phyloP scores from a whole-genome alignment of 2,113 vertebrate genomes.

The Leiothrix lutea region DNA sequence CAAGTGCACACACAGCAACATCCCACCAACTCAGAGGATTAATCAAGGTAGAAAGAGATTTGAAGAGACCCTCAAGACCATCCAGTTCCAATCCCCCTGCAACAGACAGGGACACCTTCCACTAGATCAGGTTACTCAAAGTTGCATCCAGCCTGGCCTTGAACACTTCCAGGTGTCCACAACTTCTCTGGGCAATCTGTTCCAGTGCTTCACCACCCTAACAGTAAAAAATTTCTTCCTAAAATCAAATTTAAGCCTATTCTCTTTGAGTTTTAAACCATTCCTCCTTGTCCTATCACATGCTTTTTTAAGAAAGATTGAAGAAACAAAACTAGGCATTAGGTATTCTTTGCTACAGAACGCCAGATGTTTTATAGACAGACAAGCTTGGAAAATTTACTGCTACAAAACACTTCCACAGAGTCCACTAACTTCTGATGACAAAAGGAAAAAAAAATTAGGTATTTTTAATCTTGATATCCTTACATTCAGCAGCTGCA shows the following conservation, averaged over 20 bases:
- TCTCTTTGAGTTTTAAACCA: neutral
- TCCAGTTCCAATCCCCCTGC: neutral
- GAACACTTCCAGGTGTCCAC: neutral
- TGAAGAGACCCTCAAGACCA: neutral
- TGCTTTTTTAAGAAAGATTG: neutral
- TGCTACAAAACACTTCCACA: neutral
- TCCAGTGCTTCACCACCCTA: neutral
- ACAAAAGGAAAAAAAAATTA: neutral
- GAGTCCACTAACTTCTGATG: neutral
- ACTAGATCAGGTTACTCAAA: neutral
- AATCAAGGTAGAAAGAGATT: neutral
- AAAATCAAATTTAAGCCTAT: neutral
- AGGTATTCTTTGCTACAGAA: neutral
- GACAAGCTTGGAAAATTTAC: neutral
- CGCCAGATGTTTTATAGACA: neutral
- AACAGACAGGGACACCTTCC: neutral
- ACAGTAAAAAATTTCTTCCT: neutral
- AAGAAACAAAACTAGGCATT: neutral
- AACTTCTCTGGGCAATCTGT: neutral
- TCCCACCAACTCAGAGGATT: neutral
- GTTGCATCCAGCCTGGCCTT: neutral
- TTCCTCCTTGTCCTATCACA: neutral
- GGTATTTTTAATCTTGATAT: neutral
- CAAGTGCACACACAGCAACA: neutral
- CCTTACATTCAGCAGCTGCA: neutral